Percentiles rank a stretch among this genome's conserved stretches.
These are phyloP conservation scores for Ectemnius lituratus DNA, from an alignment of 2,888 invertebrate genomes.

Conservation along the genomic window DNA sequence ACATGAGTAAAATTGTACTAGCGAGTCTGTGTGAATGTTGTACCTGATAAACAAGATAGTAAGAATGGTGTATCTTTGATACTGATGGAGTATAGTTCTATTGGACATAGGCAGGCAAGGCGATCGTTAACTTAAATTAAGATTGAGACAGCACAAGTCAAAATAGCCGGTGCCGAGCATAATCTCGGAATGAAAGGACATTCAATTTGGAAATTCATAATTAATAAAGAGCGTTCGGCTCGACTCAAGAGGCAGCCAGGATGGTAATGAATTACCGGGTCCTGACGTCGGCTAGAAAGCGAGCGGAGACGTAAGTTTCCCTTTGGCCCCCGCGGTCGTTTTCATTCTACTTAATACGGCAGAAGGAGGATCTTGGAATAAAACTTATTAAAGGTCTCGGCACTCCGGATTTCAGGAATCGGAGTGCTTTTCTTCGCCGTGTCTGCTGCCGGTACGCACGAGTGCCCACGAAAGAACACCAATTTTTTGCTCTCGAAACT, in stretches of 20 bases:
- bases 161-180: neutral
- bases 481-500: conserved; percentile 61
- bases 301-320: conserved; percentile 31
- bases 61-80: no score
- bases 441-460: conserved; percentile 52
- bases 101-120: neutral
- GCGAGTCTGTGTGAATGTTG: no score
- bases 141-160: neutral
- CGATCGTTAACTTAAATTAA: neutral
- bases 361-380: conserved; percentile 46
- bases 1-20: no score
- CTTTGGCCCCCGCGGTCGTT: conserved; percentile 36
- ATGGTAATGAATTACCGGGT: conserved; percentile 41
- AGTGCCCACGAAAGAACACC: conserved; percentile 57
- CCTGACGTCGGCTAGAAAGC: conserved; percentile 22
- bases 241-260: conserved; percentile 39
- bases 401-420: conserved; percentile 46
- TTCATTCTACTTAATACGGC: conserved; percentile 50
- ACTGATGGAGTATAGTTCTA: no score
- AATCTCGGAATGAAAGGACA: conserved; percentile 10
- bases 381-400: conserved; percentile 56
- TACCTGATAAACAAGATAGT: no score
- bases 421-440: conserved; percentile 45
- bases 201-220: conserved; percentile 42
- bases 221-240: conserved; percentile 41